Evolutionary conservation across 2,797 vertebrate genomes (phyloP).

Genomic region (Lithobates sylvaticus): DNA sequence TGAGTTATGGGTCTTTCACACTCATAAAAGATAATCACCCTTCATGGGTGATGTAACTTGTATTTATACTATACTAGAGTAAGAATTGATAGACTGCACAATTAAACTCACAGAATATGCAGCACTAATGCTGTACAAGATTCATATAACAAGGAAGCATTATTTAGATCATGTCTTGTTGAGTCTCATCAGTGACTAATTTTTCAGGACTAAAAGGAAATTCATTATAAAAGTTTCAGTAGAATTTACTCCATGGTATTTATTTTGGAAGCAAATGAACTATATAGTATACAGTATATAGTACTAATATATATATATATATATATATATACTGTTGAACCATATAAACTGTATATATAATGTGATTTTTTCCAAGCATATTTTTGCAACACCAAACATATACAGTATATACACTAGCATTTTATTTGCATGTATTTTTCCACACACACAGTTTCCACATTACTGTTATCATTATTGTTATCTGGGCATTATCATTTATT

Average conservation of each 20-base stretch:
- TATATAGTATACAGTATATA: too few relatives aligned
- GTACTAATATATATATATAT: too few relatives aligned
- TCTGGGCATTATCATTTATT: too few relatives aligned
- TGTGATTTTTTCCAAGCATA: too few relatives aligned
- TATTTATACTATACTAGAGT: slow-evolving; percentile 66
- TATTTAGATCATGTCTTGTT: slow-evolving; percentile 35
- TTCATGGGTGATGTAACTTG: slow-evolving; percentile 74
- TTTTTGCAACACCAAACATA: too few relatives aligned
- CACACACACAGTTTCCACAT: background rate
- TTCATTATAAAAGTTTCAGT: slow-evolving; percentile 1
- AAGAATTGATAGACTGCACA: slow-evolving; percentile 69
- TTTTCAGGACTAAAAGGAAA: background rate
- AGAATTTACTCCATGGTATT: background rate
- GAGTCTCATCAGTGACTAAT: slow-evolving; percentile 21
- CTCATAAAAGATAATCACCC: slow-evolving; percentile 75
- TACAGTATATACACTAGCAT: too few relatives aligned
- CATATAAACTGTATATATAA: too few relatives aligned
- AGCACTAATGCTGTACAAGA: slow-evolving; percentile 59
- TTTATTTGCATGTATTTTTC: too few relatives aligned
- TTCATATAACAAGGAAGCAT: slow-evolving; percentile 39
- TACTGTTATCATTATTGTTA: background rate
- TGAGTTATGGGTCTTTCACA: slow-evolving; percentile 69
- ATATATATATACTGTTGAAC: too few relatives aligned
- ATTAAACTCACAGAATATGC: slow-evolving; percentile 68
- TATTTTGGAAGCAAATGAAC: too few relatives aligned